Base-by-base conservation (phyloP, 2,888 invertebrate genomes). In the Chrysomela aeneicollis region DNA sequence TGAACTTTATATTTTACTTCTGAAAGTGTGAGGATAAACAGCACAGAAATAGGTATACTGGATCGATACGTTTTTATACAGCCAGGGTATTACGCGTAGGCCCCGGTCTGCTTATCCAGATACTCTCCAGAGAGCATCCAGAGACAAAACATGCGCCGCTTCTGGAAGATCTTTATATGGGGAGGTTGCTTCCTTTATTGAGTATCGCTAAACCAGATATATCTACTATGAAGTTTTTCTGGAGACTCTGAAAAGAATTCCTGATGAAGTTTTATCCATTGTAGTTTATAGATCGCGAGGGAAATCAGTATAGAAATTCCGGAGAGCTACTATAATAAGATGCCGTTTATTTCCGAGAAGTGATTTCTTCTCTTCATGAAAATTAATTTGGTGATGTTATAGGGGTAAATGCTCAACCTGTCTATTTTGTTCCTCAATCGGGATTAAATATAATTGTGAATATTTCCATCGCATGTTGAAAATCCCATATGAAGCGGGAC, bases 1-100 rank as follows among this genome's bases (percentile, higher is more conserved):
- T 15, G 42, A 42, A 42, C 42, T 42, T 42, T 42, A 15, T 42
- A 42, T 42, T 42, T 15, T 42, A 1, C 42, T 15, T 15, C 15
- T 21, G 42, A 37, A 18, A 30, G 18, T 54, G 35, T 37, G 53
- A 54, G 53, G 53, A 55, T 55, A 55, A 55, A 55, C 55, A 55
- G 55, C 42, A 59, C 32, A 50, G 47, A 42, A 66, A 62, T 61
- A 62, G 62, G 65, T 62, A n/a, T n/a, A 52, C 35, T 62, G 70
- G 66, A 70, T 71, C 68, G 64, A 69, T 69, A 67, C 55, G 63
- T 59, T 52, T 62, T 61, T 61, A 58, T 64, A 58, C 52, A 50
- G 60, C 51, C 50, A 30, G 57, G 52, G 60, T 42, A 58, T 55
- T 53, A 47, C 59, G 59, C 46, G 59, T 62, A 59, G 58, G 58